phyloP scores from a whole-genome alignment of 2,888 invertebrate genomes.

The Rhagonycha lutea region DNA sequence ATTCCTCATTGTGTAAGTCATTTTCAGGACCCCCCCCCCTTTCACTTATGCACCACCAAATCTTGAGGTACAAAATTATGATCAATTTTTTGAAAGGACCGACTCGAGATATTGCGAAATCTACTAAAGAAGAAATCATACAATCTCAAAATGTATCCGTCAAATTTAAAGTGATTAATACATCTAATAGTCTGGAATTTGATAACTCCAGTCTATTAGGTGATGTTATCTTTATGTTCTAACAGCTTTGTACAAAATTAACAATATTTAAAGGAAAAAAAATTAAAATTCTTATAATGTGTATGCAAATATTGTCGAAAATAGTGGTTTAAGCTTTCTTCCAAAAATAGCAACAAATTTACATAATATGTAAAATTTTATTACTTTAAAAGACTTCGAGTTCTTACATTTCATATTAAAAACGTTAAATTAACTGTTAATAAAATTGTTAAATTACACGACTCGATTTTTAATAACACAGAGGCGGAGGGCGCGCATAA shows the following conservation, averaged over 20 bases:
- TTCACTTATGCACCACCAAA: too few relatives aligned
- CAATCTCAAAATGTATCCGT: neutral
- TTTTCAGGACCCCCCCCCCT: too few relatives aligned
- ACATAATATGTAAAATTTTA: neutral
- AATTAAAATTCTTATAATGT: conserved; percentile 1
- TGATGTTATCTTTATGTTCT: neutral
- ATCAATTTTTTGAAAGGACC: neutral
- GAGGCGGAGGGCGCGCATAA: neutral
- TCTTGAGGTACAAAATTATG: too few relatives aligned
- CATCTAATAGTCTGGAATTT: neutral
- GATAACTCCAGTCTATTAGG: neutral
- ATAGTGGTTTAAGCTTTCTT: neutral
- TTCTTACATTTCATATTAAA: neutral
- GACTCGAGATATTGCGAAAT: neutral
- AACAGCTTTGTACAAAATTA: neutral
- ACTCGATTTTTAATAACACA: neutral
- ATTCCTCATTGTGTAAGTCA: too few relatives aligned
- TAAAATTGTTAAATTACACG: neutral
- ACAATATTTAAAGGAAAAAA: neutral
- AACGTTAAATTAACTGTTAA: neutral
- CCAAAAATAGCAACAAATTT: neutral
- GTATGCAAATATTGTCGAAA: neutral
- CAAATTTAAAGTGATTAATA: neutral
- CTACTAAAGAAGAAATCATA: neutral
- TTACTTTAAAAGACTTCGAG: neutral